Conservation (phyloP, 2,888 invertebrate genomes). For the Neoascia interrupta region DNA sequence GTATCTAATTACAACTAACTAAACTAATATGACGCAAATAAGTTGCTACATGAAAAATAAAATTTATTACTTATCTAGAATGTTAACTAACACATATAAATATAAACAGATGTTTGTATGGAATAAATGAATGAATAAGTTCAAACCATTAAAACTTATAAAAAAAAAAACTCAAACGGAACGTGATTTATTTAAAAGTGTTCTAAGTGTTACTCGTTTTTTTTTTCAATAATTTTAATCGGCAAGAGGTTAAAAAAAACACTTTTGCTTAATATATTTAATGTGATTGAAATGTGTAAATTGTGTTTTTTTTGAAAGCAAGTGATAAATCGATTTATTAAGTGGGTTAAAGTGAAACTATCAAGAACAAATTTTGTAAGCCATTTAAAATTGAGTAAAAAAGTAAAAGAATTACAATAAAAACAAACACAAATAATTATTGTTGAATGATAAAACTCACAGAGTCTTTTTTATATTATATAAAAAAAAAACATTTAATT, state of each 20-base stretch:
- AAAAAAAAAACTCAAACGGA: neutral
- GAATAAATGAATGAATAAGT: slow-evolving; percentile 42
- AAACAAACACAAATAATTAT: no score
- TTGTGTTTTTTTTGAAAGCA: slow-evolving; percentile 41
- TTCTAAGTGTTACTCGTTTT: no score
- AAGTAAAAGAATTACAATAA: no score
- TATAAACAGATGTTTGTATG: slow-evolving; percentile 46
- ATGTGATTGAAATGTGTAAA: slow-evolving; percentile 5
- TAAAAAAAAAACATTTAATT: neutral
- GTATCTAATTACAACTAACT: slow-evolving; percentile 58
- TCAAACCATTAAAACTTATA: slow-evolving; percentile 1
- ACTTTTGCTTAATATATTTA: no score
- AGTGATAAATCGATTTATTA: no score
- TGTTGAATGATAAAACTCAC: no score
- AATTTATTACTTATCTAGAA: slow-evolving; percentile 36
- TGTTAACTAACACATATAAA: slow-evolving; percentile 59
- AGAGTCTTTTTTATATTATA: no score
- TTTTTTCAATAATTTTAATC: no score
- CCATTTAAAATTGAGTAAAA: no score
- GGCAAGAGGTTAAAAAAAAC: no score
- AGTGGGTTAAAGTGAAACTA: no score
- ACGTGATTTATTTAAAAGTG: slow-evolving; percentile 1
- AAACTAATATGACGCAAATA: slow-evolving; percentile 48
- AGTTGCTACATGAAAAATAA: slow-evolving; percentile 56
- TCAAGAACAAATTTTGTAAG: no score